These are phyloP conservation scores for Hypothenemus hampei DNA, from an alignment of 1,140 invertebrate species.

Conservation along the genomic window DNA sequence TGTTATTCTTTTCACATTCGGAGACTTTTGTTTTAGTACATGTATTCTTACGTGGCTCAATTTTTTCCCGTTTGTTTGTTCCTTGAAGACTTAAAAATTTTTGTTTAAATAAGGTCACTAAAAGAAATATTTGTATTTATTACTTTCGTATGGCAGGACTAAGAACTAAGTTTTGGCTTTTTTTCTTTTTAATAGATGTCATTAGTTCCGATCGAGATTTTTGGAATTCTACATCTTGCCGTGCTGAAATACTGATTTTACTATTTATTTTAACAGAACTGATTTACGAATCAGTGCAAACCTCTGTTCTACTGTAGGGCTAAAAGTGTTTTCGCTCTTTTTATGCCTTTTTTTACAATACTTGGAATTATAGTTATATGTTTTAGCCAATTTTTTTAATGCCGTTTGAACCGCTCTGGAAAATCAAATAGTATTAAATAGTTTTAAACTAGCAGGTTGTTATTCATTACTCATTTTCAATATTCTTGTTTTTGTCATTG, in stretches of 20 bases:
- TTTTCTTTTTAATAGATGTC: not conserved
- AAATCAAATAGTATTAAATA: too few species aligned
- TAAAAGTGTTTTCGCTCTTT: not conserved
- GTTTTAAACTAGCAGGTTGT: too few species aligned
- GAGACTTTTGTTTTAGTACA: too few species aligned
- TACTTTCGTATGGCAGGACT: not conserved
- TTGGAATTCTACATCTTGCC: not conserved
- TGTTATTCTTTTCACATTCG: too few species aligned
- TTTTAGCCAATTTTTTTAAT: conserved; percentile 7
- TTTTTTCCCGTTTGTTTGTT: too few species aligned
- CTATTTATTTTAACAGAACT: not conserved
- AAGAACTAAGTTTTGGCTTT: too few species aligned
- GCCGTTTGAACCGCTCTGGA: conserved; percentile 1
- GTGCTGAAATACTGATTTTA: not conserved
- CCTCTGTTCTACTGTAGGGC: too few species aligned
- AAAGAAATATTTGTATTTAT: not conserved
- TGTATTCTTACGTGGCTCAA: too few species aligned
- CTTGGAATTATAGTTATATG: not conserved
- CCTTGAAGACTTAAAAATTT: too few species aligned
- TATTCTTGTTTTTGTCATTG: too few species aligned
- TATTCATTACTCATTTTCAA: too few species aligned
- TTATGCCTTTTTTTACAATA: not conserved
- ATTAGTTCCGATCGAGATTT: not conserved
- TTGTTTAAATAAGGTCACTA: not conserved
- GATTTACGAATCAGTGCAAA: too few species aligned